A percentile compares a stretch with the other conserved stretches of the same genome.
Conservation (phyloP, 2,888 invertebrate species). For the Rhagophthalmus giganteus region DNA sequence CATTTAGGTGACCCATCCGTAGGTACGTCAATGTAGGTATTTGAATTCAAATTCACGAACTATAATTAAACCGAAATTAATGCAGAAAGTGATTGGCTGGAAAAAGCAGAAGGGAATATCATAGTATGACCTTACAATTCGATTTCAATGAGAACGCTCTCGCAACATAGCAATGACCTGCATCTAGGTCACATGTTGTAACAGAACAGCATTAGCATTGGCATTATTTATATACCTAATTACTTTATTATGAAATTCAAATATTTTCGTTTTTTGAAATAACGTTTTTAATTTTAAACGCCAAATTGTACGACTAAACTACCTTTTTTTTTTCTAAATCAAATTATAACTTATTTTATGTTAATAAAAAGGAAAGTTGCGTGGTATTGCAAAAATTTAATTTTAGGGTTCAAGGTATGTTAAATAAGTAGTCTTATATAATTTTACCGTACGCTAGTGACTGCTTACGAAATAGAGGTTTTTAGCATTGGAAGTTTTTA, state of each 20-base stretch:
- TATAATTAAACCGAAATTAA: slow-evolving; percentile 5
- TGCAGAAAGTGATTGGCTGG: slow-evolving; percentile 30
- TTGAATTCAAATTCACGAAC: neutral
- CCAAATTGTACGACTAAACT: slow-evolving; percentile 9
- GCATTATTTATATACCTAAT: slow-evolving; percentile 8
- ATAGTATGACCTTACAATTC: slow-evolving; percentile 54
- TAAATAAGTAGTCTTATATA: too few relatives aligned
- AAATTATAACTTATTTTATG: too few relatives aligned
- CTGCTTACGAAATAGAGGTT: too few relatives aligned
- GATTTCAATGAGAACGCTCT: slow-evolving; percentile 55
- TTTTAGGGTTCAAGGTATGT: too few relatives aligned
- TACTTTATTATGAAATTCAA: neutral
- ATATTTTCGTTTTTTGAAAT: neutral
- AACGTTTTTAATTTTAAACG: slow-evolving; percentile 7
- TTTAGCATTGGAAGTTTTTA: too few relatives aligned
- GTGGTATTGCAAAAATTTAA: too few relatives aligned
- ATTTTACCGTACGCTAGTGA: too few relatives aligned
- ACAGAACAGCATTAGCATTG: slow-evolving; percentile 28
- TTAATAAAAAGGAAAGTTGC: too few relatives aligned
- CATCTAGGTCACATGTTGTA: slow-evolving; percentile 57
- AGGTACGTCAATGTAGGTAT: neutral
- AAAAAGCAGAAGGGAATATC: slow-evolving; percentile 36
- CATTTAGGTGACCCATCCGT: too few relatives aligned
- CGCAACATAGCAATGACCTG: slow-evolving; percentile 57
- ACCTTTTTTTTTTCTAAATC: too few relatives aligned